Evolutionary conservation across 2,797 vertebrate species (phyloP), one percentile per base, ranked within the genome.

Genomic region (Sylvilagus floridanus): DNA sequence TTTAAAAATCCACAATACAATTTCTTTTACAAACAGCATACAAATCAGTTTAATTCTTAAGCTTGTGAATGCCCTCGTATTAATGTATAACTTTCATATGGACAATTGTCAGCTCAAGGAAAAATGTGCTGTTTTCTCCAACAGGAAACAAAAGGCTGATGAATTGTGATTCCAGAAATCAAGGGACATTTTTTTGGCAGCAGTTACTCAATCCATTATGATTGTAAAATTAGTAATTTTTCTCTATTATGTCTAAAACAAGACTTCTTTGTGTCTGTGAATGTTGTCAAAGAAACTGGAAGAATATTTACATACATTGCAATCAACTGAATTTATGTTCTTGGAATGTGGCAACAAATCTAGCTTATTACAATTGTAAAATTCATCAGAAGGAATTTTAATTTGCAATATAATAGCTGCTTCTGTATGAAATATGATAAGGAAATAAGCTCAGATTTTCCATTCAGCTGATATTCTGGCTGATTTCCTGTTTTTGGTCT

Each of bases 301-400:
- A 84, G 69, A 78, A 52, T 93, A 89, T 93, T 87, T 87, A 86
- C 2, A 78, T 26, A 71, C 22, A 78, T 37, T 72, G 13, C 19
- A 93, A 85, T 90, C n/a, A 91, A 17, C 19, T 79, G 37, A 72
- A 12, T 66, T 93, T 86, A 50, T 91, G 30, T 83, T 93, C 50
- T 87, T 91, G 50, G 71, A 73, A 28, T 84, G 28, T 84, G 7
- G 62, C 2, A 66, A 93, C 54, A 90, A 87, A 91, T 81, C 11
- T 65, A 91, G n/a, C 28, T 68, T 91, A 84, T 54, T 89, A 71
- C 2, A 81, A 79, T 93, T 89, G 7, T 85, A 68, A 93, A 94
- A 93, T 93, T 84, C 26, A 87, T 75, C 50, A 87, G 12, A 26
- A 94, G 47, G 12, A 83, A 95, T 88, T 94, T 88, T 86, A 72